Evolutionary conservation across 2,888 invertebrate species (phyloP).

Genomic region (Spisula subtruncata): DNA sequence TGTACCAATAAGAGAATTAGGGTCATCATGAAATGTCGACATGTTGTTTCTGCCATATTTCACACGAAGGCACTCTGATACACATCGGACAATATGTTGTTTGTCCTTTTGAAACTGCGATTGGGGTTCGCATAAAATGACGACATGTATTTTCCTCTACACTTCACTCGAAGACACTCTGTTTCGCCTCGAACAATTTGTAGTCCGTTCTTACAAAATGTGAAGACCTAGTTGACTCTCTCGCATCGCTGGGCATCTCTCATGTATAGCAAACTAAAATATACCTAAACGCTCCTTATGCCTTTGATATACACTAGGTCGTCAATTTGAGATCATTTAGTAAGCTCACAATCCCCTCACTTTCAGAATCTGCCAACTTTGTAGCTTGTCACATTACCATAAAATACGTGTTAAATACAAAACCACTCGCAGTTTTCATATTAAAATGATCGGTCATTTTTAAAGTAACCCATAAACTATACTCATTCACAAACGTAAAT

Average conservation of each 20-base stretch:
- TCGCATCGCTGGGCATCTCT: too few species aligned
- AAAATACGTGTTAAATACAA: background rate
- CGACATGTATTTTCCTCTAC: too few species aligned
- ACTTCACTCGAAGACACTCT: too few species aligned
- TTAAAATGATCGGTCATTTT: background rate
- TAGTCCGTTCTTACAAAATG: too few species aligned
- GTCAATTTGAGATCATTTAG: background rate
- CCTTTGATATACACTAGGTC: background rate
- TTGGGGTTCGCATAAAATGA: too few species aligned
- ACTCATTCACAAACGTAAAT: background rate
- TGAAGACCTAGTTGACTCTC: too few species aligned
- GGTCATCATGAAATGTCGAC: background rate
- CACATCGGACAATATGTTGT: too few species aligned
- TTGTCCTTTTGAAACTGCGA: too few species aligned
- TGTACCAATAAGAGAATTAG: background rate
- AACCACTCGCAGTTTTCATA: background rate
- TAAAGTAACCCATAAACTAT: background rate
- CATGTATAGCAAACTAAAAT: too few species aligned
- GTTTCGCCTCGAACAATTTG: too few species aligned
- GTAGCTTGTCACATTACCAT: background rate
- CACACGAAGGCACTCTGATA: too few species aligned
- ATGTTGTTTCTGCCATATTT: background rate
- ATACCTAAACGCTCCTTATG: too few species aligned
- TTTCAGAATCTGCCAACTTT: background rate
- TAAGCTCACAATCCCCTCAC: background rate